These are phyloP conservation scores for Gnathonemus longibarbis DNA, from an alignment of 2,113 vertebrate species.

Conservation along the genomic window DNA sequence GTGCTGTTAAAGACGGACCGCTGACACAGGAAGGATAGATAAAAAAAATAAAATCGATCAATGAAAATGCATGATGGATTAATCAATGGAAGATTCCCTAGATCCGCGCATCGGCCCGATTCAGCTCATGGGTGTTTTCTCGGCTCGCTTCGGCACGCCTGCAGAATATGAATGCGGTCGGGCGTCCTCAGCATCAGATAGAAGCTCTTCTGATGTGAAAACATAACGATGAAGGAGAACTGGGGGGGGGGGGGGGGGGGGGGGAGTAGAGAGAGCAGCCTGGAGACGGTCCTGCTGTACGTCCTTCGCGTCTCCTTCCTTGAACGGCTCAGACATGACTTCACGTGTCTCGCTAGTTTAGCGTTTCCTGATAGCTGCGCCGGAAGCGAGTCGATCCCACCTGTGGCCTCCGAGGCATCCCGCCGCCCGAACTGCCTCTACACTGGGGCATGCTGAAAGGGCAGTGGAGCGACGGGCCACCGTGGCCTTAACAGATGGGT, in stretches of 20 bases:
- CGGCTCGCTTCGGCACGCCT: not conserved
- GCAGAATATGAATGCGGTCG: not conserved
- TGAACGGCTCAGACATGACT: not conserved
- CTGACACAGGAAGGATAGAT: slow-evolving; percentile 58
- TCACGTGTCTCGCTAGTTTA: not conserved
- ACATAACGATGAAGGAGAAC: not conserved
- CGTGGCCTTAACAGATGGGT: not conserved
- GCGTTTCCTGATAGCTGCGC: not conserved
- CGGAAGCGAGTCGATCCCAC: not conserved
- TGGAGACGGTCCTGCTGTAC: not conserved
- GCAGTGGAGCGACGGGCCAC: not conserved
- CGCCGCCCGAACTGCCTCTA: not conserved
- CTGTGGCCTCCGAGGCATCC: not conserved
- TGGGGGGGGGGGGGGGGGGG: too few relatives aligned
- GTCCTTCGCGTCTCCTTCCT: not conserved
- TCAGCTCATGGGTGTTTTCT: not conserved
- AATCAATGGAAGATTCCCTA: slow-evolving; percentile 15
- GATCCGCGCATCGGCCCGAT: not conserved
- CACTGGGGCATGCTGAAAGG: not conserved
- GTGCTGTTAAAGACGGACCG: slow-evolving; percentile 49
- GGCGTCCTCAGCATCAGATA: not conserved
- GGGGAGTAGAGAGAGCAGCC: not conserved
- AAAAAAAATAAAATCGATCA: slow-evolving; percentile 36
- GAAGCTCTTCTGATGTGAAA: not conserved
- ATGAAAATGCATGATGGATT: slow-evolving; percentile 13